Base-by-base conservation (phyloP, 2,797 vertebrate genomes). In the Trichosurus vulpecula region DNA sequence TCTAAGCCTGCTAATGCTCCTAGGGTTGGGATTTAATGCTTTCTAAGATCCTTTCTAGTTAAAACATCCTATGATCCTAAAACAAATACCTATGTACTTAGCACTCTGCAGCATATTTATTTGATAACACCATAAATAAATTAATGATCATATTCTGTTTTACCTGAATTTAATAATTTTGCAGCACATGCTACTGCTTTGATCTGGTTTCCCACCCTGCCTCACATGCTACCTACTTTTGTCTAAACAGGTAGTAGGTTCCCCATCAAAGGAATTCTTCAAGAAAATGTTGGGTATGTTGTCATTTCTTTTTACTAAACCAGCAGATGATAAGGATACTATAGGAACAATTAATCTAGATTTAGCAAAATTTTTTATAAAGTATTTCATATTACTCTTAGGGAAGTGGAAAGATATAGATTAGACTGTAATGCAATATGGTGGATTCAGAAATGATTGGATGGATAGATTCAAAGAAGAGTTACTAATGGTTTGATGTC, bases 81-180 rank as follows among this genome's bases (percentile, higher is more conserved):
- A 41, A 61, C 14, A 41, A 74, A 41, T 27, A 74, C 19, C 35
- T 92, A 0, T 87, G 56, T 41, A n/a, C 5, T 0, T 56, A 52
- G 6, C 4, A 52, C 51, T 22, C 16, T n/a, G 13, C 22, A 8
- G 57, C 35, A 35, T 58, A 30, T 89, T 87, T 95, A 2, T 12
- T 81, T 2, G 91, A 55, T 91, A 66, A 54, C 57, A 16, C 4
- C 11, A 74, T 29, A 9, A 55, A 29, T 54, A 61, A 94, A 90
- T 93, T 93, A 90, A 22, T 0, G 27, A 51, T n/a, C 55, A 27
- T 97, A 92, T 56, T 94, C 66, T n/a, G 35, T 91, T 90, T 54
- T 89, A 2, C 41, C 2, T 5, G n/a, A 52, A 56, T 97, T 94
- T 66, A 57, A 58, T 92, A 0, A 0, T 16, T 91, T n/a, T 51